Evolutionary conservation across 2,888 invertebrate species (phyloP).

Genomic region (Protonemura montana): DNA sequence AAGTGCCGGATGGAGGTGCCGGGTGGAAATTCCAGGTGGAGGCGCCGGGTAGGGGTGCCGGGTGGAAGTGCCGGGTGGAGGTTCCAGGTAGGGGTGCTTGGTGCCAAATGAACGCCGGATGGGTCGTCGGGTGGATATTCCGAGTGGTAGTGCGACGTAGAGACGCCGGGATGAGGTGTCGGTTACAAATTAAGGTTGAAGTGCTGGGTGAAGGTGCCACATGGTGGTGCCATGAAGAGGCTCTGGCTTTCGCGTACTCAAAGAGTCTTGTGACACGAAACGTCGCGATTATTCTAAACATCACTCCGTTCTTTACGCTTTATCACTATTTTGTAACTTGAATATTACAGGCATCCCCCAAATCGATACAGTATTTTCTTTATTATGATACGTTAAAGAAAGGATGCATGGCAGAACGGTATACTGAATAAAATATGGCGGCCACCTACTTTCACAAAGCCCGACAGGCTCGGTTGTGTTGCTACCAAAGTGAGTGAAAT

Average conservation of each 20-base stretch:
- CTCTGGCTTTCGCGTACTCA: no score
- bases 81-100: no score
- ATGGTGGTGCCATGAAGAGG: no score
- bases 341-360: background rate
- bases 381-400: background rate
- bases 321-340: background rate
- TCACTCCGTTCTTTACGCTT: background rate
- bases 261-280: background rate
- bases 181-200: background rate
- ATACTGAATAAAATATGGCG: background rate
- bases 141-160: no score
- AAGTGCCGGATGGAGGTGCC: no score
- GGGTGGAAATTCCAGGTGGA: no score
- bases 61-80: no score
- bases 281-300: background rate
- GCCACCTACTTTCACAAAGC: background rate
- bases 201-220: no score
- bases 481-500: background rate
- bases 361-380: background rate
- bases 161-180: no score
- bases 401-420: background rate
- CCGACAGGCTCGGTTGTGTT: background rate
- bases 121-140: no score
- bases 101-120: no score
- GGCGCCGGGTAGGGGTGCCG: no score